These are phyloP conservation scores for Cynocephalus volans DNA, from an alignment of 2,113 vertebrate genomes.

Conservation along the genomic window DNA sequence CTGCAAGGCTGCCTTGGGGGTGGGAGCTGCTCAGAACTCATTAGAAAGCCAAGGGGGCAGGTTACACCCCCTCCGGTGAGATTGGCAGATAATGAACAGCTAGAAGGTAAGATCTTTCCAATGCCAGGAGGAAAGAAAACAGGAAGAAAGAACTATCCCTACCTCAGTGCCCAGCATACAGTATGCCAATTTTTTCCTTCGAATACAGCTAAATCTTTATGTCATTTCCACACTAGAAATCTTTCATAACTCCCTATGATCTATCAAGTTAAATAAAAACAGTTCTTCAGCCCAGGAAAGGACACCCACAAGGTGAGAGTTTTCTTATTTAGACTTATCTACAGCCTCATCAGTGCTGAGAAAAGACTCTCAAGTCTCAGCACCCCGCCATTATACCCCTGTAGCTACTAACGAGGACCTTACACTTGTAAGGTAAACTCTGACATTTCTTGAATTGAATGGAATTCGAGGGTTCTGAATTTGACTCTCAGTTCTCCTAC, in stretches of 20 bases:
- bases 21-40: neutral
- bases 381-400: no score
- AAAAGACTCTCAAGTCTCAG: neutral
- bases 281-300: neutral
- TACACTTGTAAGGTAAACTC: neutral
- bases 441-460: neutral
- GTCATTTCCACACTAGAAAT: neutral
- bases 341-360: neutral
- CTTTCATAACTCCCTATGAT: neutral
- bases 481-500: neutral
- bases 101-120: neutral
- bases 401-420: neutral
- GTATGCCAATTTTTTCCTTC: neutral
- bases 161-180: neutral
- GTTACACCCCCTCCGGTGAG: neutral
- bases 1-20: neutral
- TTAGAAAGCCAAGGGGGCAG: neutral
- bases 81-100: neutral
- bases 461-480: neutral
- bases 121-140: neutral
- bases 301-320: neutral
- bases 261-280: slow-evolving; percentile 15
- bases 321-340: neutral
- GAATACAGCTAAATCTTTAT: neutral
- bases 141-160: neutral